phyloP scores from a whole-genome alignment of 2,113 vertebrate genomes.

The Eudyptes chrysolophus region DNA sequence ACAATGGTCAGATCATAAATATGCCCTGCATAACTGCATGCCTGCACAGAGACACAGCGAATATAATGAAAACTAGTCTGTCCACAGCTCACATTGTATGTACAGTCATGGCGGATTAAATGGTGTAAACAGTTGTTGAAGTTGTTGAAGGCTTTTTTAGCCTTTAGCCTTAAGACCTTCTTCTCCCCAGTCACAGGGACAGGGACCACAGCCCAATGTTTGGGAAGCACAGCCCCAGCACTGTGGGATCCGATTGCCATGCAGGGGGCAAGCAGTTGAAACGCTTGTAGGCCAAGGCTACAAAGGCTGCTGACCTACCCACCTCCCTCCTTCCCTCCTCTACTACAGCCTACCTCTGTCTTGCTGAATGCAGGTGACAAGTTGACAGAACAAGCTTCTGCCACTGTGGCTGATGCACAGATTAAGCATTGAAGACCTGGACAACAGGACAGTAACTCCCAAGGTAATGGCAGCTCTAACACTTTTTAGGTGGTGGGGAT shows the following conservation, averaged over 20 bases:
- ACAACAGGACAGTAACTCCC: not conserved
- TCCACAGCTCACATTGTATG: not conserved
- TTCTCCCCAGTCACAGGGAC: not conserved
- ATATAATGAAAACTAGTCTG: not conserved
- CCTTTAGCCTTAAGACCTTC: not conserved
- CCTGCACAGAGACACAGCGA: fast-evolving
- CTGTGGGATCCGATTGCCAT: fast-evolving
- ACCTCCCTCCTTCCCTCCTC: not conserved
- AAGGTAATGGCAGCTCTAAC: not conserved
- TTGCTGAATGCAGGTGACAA: not conserved
- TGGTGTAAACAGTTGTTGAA: fast-evolving
- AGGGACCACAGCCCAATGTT: not conserved
- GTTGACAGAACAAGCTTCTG: not conserved
- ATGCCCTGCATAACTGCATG: not conserved
- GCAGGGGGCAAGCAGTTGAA: not conserved
- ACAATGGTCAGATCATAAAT: not conserved
- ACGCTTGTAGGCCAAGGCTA: not conserved
- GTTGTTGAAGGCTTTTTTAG: not conserved
- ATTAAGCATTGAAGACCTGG: not conserved
- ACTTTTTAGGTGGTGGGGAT: not conserved
- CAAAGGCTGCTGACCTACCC: not conserved
- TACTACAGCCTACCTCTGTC: not conserved
- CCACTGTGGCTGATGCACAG: fast-evolving
- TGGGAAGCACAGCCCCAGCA: not conserved
- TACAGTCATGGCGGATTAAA: not conserved